Conservation (phyloP, 2,888 invertebrate genomes). For the Sarcophaga carnaria region DNA sequence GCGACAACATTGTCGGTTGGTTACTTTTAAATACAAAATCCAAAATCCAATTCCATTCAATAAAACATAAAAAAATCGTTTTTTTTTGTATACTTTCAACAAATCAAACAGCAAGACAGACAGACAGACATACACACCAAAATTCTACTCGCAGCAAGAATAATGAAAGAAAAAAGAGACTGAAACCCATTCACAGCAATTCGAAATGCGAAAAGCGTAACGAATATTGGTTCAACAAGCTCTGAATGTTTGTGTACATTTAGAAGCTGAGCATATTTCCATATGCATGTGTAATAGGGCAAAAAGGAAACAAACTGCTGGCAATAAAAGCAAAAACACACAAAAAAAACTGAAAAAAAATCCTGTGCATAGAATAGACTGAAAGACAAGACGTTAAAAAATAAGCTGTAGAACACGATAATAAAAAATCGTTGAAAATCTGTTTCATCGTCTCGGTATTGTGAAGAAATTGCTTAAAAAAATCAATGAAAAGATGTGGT, state of each 20-base stretch:
- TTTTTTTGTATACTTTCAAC: slow-evolving; percentile 8
- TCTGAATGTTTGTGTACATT: neutral
- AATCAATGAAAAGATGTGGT: slow-evolving; percentile 51
- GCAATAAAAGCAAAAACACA: slow-evolving; percentile 8
- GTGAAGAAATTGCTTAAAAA: slow-evolving; percentile 5
- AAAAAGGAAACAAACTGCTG: neutral
- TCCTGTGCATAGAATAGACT: slow-evolving; percentile 18
- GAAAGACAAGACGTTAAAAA: slow-evolving; percentile 1
- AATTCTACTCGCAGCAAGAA: slow-evolving; percentile 41
- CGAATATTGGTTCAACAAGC: slow-evolving; percentile 68
- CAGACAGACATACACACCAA: slow-evolving; percentile 26
- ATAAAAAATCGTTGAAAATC: neutral
- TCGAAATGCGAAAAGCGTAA: slow-evolving; percentile 67
- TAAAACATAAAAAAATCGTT: slow-evolving; percentile 12
- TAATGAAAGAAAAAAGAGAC: neutral
- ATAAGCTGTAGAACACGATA: slow-evolving; percentile 15
- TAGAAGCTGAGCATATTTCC: neutral
- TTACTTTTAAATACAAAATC: slow-evolving; percentile 17
- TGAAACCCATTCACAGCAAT: slow-evolving; percentile 59
- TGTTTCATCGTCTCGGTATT: no score
- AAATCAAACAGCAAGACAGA: slow-evolving; percentile 45
- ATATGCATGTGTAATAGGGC: slow-evolving; percentile 3
- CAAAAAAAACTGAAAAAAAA: slow-evolving; percentile 18
- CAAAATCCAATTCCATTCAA: slow-evolving; percentile 24
- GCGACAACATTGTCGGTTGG: slow-evolving; percentile 6